Base-by-base conservation (phyloP, 2,888 invertebrate species). In the Amblyjoppa proteus region DNA sequence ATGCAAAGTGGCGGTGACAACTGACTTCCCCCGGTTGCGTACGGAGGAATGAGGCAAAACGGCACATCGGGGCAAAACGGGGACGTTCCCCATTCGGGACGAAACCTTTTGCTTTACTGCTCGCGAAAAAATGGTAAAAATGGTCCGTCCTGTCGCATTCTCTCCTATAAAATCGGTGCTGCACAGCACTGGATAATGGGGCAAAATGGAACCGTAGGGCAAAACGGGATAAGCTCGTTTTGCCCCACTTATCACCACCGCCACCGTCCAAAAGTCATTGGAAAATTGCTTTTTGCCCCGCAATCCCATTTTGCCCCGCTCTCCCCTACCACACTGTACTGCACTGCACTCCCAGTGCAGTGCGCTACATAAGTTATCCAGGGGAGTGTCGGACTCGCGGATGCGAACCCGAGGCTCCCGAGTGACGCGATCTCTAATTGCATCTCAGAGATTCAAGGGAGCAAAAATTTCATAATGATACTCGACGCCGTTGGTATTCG, bases 401-500 rank as follows among this genome's bases (percentile, higher is more conserved):
- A 74, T 58, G 80, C 34, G 66, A 81, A 80, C 71, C 75, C 58
- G 58, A 79, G 75, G 66, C 78, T 78, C 78, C 64, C 31, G 83
- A 69, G 41, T 79, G 83, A 85, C 80, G 79, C 73, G 84, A 84
- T 51, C 83, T 68, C 84, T 88, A 87, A 89, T 89, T 89, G 84
- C 87, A 85, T 87, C 88, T 89, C 87, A 73, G 83, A 38, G 83
- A 85, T 74, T 89, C 87, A 78, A 86, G 87, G 83, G 81, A 87
- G 85, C 86, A 87, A 87, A 88, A 88, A 88, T 87, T 84, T 81
- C 83, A 83, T 83, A 85, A 88, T 85, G 85, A 85, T 84, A 87
- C 86, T 87, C 71, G 79, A 87, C 84, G 82, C 77, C 66, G 87
- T 51, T 79, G 38, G 79, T 53, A 81, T 83, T 83, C 84, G 76